Evolutionary conservation across 2,113 vertebrate genomes (phyloP), one percentile per base, ranked within the genome.

Genomic region (Coptodon rendalli): DNA sequence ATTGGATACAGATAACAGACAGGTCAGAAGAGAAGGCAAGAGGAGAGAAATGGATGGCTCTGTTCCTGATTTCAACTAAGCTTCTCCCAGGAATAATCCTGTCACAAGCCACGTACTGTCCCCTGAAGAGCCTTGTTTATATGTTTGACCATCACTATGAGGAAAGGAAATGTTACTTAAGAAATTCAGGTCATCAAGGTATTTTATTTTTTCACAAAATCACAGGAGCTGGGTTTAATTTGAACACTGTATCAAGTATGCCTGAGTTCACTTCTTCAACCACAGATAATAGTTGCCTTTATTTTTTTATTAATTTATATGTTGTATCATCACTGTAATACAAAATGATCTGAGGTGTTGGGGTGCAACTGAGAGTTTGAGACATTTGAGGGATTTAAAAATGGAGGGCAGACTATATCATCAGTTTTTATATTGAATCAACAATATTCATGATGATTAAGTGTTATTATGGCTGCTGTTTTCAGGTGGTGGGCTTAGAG

Each of bases 71-170:
- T 86, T 92, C 48, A 93, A 45, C 92, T 91, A 85, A 82, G 94
- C 95, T 96, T 95, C 94, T 95, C 87, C 94, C 96, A 95, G 93
- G 92, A 95, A 86, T 94, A 94, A 73, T 90, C 82, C 80, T 82
- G 89, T 93, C 86, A 48, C 80, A 88, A 87, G 88, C 92, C 91
- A 93, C 71, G 85, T 83, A 91, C 88, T 81, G 84, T 80, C 86
- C 80, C 73, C 59, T 59, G 66, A 85, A 86, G 17, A 89, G 80
- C 89, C 84, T 82, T 73, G 54, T 73, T 89, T 84, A 48, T 86
- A 90, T 38, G 10, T 92, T 85, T 61, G 83, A 90, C 81, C 88
- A 87, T 87, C 83, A 84, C 53, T 86, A 66, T 81, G 22, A 89
- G 84, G 27, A 81, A 63, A 84, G 81, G 52, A 88, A 83, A 61